phyloP scores from a whole-genome alignment of 2,113 vertebrate genomes.

The Ageneiosus marmoratus region DNA sequence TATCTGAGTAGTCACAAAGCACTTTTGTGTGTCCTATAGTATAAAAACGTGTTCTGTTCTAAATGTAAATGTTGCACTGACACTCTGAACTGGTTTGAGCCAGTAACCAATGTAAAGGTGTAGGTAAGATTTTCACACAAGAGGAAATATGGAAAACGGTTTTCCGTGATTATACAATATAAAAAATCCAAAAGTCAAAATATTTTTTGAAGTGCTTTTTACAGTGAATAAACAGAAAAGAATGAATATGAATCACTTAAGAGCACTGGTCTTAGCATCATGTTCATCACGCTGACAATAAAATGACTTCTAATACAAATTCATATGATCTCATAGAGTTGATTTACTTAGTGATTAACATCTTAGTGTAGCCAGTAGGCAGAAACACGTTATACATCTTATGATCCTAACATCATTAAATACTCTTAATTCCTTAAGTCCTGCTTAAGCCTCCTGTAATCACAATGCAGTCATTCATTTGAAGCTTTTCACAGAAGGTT shows the following conservation, averaged over 20 bases:
- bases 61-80: neutral
- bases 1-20: neutral
- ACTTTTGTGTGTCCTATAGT: neutral
- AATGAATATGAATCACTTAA: neutral
- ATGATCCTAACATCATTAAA: neutral
- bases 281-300: neutral
- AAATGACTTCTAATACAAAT: neutral
- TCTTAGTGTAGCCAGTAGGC: neutral
- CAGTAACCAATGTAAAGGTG: neutral
- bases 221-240: neutral
- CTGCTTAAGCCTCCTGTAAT: neutral
- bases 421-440: conserved; percentile 6
- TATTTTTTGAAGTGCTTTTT: neutral
- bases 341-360: neutral
- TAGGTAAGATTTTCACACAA: neutral
- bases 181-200: neutral
- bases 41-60: neutral
- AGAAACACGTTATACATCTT: neutral
- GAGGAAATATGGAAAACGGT: neutral
- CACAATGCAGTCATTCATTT: neutral
- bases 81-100: neutral
- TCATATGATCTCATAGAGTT: neutral
- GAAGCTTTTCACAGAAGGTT: neutral
- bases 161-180: neutral
- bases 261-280: neutral